Evolutionary conservation across 2,797 vertebrate genomes (phyloP), one percentile per base, ranked within the genome.

Genomic region (Neosilurus hyrtlii): DNA sequence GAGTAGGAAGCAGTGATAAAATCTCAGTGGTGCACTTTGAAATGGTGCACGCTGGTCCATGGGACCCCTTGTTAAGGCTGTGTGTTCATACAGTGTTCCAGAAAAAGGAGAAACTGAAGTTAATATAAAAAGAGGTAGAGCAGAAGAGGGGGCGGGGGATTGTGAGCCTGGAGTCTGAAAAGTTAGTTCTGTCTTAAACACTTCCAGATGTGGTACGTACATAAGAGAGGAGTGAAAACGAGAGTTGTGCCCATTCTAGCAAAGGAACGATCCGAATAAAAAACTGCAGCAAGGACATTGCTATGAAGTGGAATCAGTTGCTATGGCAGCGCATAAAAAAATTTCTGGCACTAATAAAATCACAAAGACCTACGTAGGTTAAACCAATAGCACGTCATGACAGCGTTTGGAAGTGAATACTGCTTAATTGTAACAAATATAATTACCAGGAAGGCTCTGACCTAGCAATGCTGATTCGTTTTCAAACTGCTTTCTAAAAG

Each of bases 121-220:
- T 87, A 85, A 87, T 65, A 86, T 57, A 87, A 85, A 82, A 82
- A 75, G 66, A 83, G 81, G 67, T 79, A 81, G 67, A 82, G 83
- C 83, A 86, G 90, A 79, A 79, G 77, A 83, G 84, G 88, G 88
- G 88, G 88, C 43, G 86, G 75, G 86, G 87, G 86, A 84, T 82
- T 82, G 81, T 77, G 92, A 93, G 94, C 93, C 94, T 94, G 92
- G 93, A 95, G 93, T 91, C 90, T 86, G 85, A 89, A 89, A 94
- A 94, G 93, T 93, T 89, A 90, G 93, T 93, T 92, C 89, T 91
- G 91, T 85, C 88, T 91, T 95, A 95, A 95, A 93, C 91, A 92
- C 90, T 94, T 95, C 94, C 95, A 95, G 94, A 95, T 95, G 94
- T 94, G 90, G 87, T 88, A 63, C 54, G 80, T 85, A 88, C 85